Base-by-base conservation (phyloP, 2,797 vertebrate genomes). In the Loris lydekkerianus region DNA sequence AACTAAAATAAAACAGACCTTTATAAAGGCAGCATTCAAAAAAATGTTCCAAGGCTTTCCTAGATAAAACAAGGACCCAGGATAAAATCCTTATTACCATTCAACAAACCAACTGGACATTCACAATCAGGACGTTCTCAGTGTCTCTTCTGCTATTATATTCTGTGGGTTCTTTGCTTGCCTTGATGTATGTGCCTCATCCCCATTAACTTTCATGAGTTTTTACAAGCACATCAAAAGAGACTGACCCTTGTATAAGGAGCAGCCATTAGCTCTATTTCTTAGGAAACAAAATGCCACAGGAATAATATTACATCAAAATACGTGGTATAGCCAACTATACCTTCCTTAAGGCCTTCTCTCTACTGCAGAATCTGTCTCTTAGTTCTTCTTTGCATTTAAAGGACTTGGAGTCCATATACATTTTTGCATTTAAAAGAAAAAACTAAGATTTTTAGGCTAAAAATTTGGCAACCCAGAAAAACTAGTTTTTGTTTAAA, bases 401-500 rank as follows among this genome's bases (percentile, higher is more conserved):
- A 58, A 94, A 83, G 56, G 94, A 46, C 56, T 93, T 96, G 69
- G 82, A 90, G 67, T 94, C 72, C 31, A 73, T 95, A 94, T 9
- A 89, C 95, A 85, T 34, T 37, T 83, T 93, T 92, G 13, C 73
- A 95, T 94, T 76, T 96, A 92, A 86, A 96, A 93, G 40, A 77
- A 94, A 97, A 97, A 94, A 49, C 31, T 86, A 93, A 97, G 86
- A 93, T 81, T 61, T 96, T 92, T 86, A 93, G 31, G 72, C 20
- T 93, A 60, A 93, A 92, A 72, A 49, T 83, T 67, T 72, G 43
- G 43, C 60, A 43, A 83, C 49, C 27, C 60, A 96, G 93, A 97
- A 97, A 92, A 97, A 73, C 72, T 86, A 78, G n/a, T 92, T 96
- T 90, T 92, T 97, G 65, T 94, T 94, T 81, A 95, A 98, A 96